Percentiles rank a stretch among this genome's conserved stretches.
Evolutionary conservation across 2,797 vertebrate genomes (phyloP).

Genomic region (Trematomus bernacchii): DNA sequence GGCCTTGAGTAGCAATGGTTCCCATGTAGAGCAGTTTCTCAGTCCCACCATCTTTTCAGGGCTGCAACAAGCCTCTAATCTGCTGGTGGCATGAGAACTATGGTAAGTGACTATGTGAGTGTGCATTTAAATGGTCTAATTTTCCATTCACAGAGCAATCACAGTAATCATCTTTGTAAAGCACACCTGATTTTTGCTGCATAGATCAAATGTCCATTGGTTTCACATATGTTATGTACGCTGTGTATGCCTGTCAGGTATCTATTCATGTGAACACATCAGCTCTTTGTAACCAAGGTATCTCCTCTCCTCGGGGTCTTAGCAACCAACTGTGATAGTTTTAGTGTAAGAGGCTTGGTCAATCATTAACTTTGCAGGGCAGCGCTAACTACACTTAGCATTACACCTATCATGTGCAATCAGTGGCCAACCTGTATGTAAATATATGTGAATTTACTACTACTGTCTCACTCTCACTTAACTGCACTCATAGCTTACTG

Average conservation of each 20-base stretch:
- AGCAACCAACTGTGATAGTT: constrained; percentile 78
- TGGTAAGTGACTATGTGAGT: constrained; percentile 47
- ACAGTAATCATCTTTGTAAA: constrained; percentile 31
- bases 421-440: constrained; percentile 49
- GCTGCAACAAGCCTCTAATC: constrained; percentile 25
- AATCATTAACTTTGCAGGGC: constrained; percentile 83
- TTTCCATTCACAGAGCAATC: constrained; percentile 53
- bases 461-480: not conserved
- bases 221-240: constrained; percentile 10
- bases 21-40: constrained; percentile 91
- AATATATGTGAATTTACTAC: constrained; percentile 31
- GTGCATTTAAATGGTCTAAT: constrained; percentile 62
- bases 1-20: constrained; percentile 91
- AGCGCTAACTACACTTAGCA: constrained; percentile 54
- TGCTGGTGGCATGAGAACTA: constrained; percentile 31
- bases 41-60: constrained; percentile 91
- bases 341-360: constrained; percentile 60
- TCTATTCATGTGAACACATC: constrained; percentile 35
- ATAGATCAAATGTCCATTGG: constrained; percentile 4
- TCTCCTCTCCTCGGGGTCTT: constrained; percentile 66
- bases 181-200: constrained; percentile 8
- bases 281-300: constrained; percentile 55
- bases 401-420: constrained; percentile 40
- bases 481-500: not conserved
- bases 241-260: not conserved